These are phyloP conservation scores for Aporrectodea caliginosa DNA, from an alignment of 1,140 invertebrate species.

Conservation along the genomic window DNA sequence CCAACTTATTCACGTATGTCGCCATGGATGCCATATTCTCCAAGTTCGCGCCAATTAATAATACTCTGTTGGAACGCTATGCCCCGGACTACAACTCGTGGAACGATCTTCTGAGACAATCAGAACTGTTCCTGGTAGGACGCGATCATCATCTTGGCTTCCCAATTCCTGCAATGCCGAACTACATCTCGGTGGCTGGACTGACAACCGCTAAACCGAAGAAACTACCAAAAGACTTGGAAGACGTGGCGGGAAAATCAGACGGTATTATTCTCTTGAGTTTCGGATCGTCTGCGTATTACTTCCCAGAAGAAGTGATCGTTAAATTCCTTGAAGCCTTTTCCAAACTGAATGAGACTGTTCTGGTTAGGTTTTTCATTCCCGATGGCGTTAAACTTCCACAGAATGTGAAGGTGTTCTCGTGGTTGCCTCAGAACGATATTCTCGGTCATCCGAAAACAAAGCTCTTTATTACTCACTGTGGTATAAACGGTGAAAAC, in stretches of 20 bases:
- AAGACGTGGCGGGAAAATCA: neutral
- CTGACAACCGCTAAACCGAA: neutral
- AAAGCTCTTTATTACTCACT: conserved; percentile 42
- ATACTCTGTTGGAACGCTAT: neutral
- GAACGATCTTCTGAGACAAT: conserved; percentile 14
- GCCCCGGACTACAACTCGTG: neutral
- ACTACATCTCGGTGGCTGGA: conserved; percentile 16
- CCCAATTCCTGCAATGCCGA: conserved; percentile 12
- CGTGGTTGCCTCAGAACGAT: conserved; percentile 67
- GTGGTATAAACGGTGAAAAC: conserved; percentile 38
- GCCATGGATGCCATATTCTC: neutral
- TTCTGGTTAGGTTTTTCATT: conserved; percentile 59
- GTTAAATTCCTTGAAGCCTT: conserved; percentile 55
- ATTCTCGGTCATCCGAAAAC: conserved; percentile 37
- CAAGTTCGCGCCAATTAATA: neutral
- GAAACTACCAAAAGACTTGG: neutral
- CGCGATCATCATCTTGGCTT: conserved; percentile 12
- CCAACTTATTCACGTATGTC: neutral
- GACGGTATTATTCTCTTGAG: conserved; percentile 21
- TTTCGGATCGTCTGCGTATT: conserved; percentile 19
- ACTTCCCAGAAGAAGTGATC: conserved; percentile 23
- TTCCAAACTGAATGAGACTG: conserved; percentile 55
- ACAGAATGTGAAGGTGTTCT: conserved; percentile 63
- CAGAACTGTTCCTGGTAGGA: neutral
- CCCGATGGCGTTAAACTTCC: conserved; percentile 40